Base-by-base conservation (phyloP, 2,888 invertebrate genomes). In the Falcaria lacertinaria region DNA sequence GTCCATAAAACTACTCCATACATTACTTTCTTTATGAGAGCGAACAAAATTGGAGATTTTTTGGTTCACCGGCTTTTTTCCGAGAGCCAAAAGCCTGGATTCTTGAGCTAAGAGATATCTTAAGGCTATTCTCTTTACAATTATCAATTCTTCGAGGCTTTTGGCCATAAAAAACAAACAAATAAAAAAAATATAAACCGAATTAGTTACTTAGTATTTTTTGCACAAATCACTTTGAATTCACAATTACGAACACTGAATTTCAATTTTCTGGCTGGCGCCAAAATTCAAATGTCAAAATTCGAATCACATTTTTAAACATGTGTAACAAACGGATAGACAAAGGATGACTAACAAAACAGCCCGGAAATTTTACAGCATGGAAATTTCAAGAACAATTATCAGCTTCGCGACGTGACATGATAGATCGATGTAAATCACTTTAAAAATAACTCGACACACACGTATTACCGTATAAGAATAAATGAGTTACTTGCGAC, bases 31-130 rank as follows among this genome's bases (percentile, higher is more conserved):
- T 42, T 76, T 66, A 32, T 81, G 70, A 6, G 59, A 69, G 13
- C 64, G 69, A 0, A 86, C 64, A 42, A 78, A 76, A 39, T 81
- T 76, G 0, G 85, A 67, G 1, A 85, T 80, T 67, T 86, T 86
- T 33, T 78, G 80, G 47, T 85, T 86, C 0, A 81, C 66, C 0
- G 84, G 84, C 14, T 60, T 79, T 39, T 84, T 81, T 1, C 84
- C 84, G 1, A 81, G 47, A 0, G 79, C 60, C 7, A 85, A 41
- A 0, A 85, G 64, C 37, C 59, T 75, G 0, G 83, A 81, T 59
- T 86, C 83, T 16, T 83, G 60, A 0, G 75, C 76, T 4, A 86
- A 44, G 3, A 87, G 52, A 48, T 81, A 84, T 36, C 74, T 65
- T 1, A 84, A 55, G 0, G 80, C 76, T 1, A 72, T 74, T 44